phyloP scores from a whole-genome alignment of 2,888 invertebrate genomes.

The Selenia dentaria region DNA sequence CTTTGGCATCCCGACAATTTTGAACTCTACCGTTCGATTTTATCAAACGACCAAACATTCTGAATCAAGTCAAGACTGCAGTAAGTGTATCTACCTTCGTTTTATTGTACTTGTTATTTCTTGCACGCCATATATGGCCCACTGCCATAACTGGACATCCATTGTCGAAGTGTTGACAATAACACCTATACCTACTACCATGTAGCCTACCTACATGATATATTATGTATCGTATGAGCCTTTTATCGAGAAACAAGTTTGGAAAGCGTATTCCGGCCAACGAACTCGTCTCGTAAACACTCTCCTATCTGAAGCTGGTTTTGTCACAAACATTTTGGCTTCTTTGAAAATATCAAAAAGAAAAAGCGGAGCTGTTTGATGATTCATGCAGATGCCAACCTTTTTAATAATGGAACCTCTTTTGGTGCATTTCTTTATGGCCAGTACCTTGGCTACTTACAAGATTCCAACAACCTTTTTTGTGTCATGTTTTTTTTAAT shows the following conservation, averaged over 20 bases:
- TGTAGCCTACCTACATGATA: slow-evolving; percentile 13
- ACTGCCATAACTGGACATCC: slow-evolving; percentile 43
- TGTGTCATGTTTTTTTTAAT: too few relatives aligned
- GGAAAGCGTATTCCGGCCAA: slow-evolving; percentile 72
- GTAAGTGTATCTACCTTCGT: slow-evolving; percentile 6
- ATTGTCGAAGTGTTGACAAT: slow-evolving; percentile 51
- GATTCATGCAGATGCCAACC: slow-evolving; percentile 33
- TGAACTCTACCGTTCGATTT: slow-evolving; percentile 5
- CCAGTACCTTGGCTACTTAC: too few relatives aligned
- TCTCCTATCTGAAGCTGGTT: slow-evolving; percentile 62
- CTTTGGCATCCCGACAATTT: slow-evolving; percentile 11
- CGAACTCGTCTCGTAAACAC: slow-evolving; percentile 59
- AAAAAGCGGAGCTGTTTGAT: slow-evolving; percentile 35
- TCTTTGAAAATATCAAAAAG: slow-evolving; percentile 27
- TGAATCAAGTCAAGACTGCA: neutral
- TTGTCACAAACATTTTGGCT: slow-evolving; percentile 45
- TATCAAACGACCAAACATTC: slow-evolving; percentile 6
- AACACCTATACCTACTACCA: slow-evolving; percentile 32
- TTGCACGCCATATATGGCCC: slow-evolving; percentile 43
- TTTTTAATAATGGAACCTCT: slow-evolving; percentile 32
- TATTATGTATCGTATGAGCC: slow-evolving; percentile 40
- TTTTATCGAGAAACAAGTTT: slow-evolving; percentile 72
- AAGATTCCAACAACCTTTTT: slow-evolving; percentile 1
- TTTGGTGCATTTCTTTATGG: slow-evolving; percentile 8
- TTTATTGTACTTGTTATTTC: slow-evolving; percentile 35